These are phyloP conservation scores for Papilio machaon DNA, from an alignment of 1,140 invertebrate species.

Conservation along the genomic window DNA sequence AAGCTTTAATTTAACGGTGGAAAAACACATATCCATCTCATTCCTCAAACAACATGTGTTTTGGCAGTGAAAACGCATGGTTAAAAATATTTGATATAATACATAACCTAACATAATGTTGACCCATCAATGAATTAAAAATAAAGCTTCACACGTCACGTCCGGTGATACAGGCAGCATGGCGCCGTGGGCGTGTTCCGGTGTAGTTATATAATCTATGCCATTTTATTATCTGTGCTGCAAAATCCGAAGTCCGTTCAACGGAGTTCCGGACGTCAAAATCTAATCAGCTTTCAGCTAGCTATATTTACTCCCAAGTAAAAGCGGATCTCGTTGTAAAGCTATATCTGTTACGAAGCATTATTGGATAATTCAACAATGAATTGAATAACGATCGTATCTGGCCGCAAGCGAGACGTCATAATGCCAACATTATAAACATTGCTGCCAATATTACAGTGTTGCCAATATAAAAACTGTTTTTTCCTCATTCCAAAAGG, in stretches of 20 bases:
- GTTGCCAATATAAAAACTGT: background rate
- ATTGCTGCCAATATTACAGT: background rate
- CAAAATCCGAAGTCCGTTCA: slow-evolving; percentile 18
- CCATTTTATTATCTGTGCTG: slow-evolving; percentile 13
- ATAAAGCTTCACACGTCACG: background rate
- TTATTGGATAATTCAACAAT: slow-evolving; percentile 28
- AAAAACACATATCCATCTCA: too few species aligned
- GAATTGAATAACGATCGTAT: slow-evolving; percentile 10
- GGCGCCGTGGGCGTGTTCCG: background rate
- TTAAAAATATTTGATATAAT: background rate
- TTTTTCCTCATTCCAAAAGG: slow-evolving; percentile 1
- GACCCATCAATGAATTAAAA: slow-evolving; percentile 14
- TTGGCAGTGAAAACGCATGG: background rate
- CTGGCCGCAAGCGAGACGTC: background rate
- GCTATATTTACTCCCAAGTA: background rate
- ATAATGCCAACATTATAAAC: slow-evolving; percentile 25
- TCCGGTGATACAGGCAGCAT: slow-evolving; percentile 8
- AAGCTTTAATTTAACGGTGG: too few species aligned
- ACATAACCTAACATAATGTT: slow-evolving; percentile 4
- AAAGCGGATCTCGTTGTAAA: background rate
- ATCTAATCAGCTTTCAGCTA: slow-evolving; percentile 6
- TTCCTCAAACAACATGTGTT: background rate
- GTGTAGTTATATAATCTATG: slow-evolving; percentile 8
- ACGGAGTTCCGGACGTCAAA: background rate
- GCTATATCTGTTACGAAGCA: background rate